phyloP scores from a whole-genome alignment of 2,888 invertebrate genomes.

The Choreutis nemorana region DNA sequence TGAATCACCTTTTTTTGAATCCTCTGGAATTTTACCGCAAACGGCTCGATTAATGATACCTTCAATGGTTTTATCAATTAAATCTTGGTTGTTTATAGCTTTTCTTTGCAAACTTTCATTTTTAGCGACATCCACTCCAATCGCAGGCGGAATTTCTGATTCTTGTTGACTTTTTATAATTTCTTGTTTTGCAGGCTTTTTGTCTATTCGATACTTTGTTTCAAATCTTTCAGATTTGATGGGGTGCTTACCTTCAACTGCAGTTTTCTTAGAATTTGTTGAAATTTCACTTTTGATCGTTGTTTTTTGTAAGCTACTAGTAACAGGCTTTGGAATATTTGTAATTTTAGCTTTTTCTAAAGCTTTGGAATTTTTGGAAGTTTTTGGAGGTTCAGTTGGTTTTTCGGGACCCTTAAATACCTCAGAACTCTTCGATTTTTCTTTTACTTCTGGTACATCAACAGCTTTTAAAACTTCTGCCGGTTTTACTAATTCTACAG shows the following conservation, averaged over 20 bases:
- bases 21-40: slow-evolving; percentile 25
- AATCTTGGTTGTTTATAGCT: slow-evolving; percentile 40
- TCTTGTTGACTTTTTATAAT: slow-evolving; percentile 12
- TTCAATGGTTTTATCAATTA: slow-evolving; percentile 55
- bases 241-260: slow-evolving; percentile 15
- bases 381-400: too few species aligned
- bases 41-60: slow-evolving; percentile 40
- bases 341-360: too few species aligned
- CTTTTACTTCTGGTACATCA: too few species aligned
- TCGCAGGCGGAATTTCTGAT: too few species aligned
- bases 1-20: slow-evolving; percentile 15
- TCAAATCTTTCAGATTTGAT: slow-evolving; percentile 11
- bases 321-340: too few species aligned
- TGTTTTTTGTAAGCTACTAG: slow-evolving; percentile 19
- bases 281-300: slow-evolving; percentile 29
- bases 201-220: not conserved
- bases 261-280: slow-evolving; percentile 18
- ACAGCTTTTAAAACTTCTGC: too few species aligned
- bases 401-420: too few species aligned
- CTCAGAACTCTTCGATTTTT: too few species aligned
- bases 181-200: not conserved
- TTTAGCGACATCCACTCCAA: slow-evolving; percentile 14
- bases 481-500: too few species aligned
- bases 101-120: slow-evolving; percentile 24
- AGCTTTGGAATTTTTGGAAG: too few species aligned